Percentiles rank a stretch among this genome's conserved stretches.
Conservation (phyloP, 2,113 vertebrate genomes). For the Coptodon rendalli region DNA sequence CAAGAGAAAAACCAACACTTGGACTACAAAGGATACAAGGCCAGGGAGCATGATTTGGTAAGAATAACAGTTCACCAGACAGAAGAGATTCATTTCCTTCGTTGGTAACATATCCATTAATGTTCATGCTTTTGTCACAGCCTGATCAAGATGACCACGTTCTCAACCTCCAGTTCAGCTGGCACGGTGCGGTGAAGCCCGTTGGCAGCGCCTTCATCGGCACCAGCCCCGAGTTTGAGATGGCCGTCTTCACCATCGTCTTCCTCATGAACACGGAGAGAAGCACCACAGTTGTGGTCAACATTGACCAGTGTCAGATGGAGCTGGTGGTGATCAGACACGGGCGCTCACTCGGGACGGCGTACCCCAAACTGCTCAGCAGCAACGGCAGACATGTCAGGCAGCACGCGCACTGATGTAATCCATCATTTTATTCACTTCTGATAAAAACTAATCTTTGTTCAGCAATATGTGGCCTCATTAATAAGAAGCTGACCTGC, state of each 20-base stretch:
- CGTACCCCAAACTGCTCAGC: slow-evolving; percentile 80
- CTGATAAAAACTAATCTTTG: background rate
- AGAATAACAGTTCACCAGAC: background rate
- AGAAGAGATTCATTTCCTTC: background rate
- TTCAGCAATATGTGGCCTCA: background rate
- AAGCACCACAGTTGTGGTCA: slow-evolving; percentile 69
- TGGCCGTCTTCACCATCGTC: slow-evolving; percentile 80
- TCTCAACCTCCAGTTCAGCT: slow-evolving; percentile 85
- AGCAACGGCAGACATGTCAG: slow-evolving; percentile 61
- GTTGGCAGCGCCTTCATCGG: slow-evolving; percentile 80
- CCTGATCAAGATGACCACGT: slow-evolving; percentile 82
- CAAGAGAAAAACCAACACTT: slow-evolving; percentile 76
- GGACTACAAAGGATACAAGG: slow-evolving; percentile 83
- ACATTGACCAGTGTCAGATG: slow-evolving; percentile 79
- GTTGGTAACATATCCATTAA: background rate
- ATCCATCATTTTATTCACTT: background rate
- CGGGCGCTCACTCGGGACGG: slow-evolving; percentile 76
- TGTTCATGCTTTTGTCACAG: slow-evolving; percentile 45
- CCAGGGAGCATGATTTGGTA: slow-evolving; percentile 39
- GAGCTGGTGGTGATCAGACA: slow-evolving; percentile 77
- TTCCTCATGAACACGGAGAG: slow-evolving; percentile 77
- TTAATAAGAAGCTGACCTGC: background rate
- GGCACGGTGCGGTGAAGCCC: slow-evolving; percentile 80
- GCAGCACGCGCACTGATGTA: slow-evolving; percentile 7
- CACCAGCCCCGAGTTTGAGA: slow-evolving; percentile 82